Evolutionary conservation across 2,888 invertebrate species (phyloP), one percentile per base, ranked within the genome.

Genomic region (Parnassius mnemosyne): DNA sequence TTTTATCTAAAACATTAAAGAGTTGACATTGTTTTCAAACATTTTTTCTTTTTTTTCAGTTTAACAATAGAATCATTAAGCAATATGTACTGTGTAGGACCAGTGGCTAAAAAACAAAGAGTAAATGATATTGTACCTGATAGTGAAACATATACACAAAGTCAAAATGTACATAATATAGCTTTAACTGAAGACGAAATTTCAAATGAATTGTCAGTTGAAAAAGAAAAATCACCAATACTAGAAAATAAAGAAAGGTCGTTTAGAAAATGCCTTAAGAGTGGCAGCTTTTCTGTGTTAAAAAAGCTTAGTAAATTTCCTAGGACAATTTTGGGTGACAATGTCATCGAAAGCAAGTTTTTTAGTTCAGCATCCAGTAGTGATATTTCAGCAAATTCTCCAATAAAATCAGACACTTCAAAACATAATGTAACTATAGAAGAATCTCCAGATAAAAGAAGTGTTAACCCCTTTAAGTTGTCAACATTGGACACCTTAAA

Each of bases 341-440:
- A 86, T 72, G 78, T 93, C n/a, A 91, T 94, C 3, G 92, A 93
- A 71, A 94, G 94, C 71, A 92, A 93, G 61, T 94, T 93, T 76
- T 94, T 94, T 71, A 77, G 77, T 63, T 63, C 77, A 0, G 77
- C 78, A 53, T 59, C 69, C 69, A 65, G 77, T 53, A 64, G 69
- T 60, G 76, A 68, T 51, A 66, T 65, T 64, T 66, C 66, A 9
- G 68, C 62, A 20, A 67, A 63, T 20, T n/a, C 52, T 13, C 10
- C 11, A 11, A 7, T 13, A 13, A 49, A 49, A 16, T 16, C n/a
- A 16, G 44, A 68, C 9, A 20, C 46, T 3, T 50, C 61, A 1
- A 47, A 52, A 53, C 49, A 57, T 43, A 54, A 61, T 53, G 68
- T 75, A 43, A 71, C 65, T 10, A 69, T 78, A 57, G 78, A 81